phyloP scores from a whole-genome alignment of 2,113 vertebrate species.

The Edolisoma coerulescens region DNA sequence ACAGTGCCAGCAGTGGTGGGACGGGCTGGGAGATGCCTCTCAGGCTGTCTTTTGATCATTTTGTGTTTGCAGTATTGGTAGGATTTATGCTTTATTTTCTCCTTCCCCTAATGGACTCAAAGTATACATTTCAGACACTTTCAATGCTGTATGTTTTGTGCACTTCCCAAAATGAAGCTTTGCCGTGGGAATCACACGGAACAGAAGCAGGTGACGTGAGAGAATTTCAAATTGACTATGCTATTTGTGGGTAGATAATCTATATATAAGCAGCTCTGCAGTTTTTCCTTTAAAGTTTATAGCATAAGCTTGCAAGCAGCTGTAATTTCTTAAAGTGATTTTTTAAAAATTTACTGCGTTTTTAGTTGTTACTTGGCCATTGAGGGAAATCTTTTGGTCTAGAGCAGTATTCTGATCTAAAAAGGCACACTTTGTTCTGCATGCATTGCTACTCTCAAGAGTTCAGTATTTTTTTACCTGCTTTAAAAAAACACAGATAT shows the following conservation, averaged over 20 bases:
- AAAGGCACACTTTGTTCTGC: neutral
- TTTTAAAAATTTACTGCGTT: neutral
- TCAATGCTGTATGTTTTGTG: rapidly evolving
- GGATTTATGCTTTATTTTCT: neutral
- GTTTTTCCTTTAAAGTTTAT: neutral
- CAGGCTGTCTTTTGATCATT: neutral
- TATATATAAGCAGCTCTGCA: neutral
- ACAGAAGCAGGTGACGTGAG: neutral
- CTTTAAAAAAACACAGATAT: neutral
- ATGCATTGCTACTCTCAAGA: neutral
- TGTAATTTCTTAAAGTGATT: neutral
- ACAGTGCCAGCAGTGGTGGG: neutral
- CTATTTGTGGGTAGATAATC: neutral
- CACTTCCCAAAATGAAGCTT: neutral
- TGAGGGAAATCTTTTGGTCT: neutral
- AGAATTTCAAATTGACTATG: neutral
- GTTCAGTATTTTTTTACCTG: neutral
- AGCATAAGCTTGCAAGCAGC: neutral
- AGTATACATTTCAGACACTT: neutral
- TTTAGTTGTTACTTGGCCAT: neutral
- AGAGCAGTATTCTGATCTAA: neutral
- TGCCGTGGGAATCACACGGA: neutral
- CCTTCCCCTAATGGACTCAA: neutral
- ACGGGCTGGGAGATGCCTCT: neutral
- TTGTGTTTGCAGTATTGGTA: neutral